Evolutionary conservation across 2,888 invertebrate species (phyloP).

Genomic region (Oxytorus armatus): DNA sequence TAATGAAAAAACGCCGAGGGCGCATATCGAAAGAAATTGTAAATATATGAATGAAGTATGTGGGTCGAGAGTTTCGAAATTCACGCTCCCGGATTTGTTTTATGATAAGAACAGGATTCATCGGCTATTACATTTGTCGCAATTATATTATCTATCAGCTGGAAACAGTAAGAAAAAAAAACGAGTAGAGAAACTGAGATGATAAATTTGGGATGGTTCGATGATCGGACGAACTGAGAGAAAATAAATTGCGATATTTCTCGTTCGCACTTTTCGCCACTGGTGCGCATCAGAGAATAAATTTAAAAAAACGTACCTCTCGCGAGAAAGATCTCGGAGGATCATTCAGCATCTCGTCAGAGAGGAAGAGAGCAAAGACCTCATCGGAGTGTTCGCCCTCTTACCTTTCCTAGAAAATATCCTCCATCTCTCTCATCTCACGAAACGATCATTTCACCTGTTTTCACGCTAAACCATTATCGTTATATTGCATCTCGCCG

Average conservation of each 20-base stretch:
- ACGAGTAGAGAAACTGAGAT: no score
- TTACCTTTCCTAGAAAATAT: slow-evolving; percentile 17
- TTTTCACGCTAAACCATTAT: slow-evolving; percentile 56
- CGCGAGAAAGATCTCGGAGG: neutral
- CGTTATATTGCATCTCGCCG: slow-evolving; percentile 9
- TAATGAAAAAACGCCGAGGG: no score
- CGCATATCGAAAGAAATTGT: no score
- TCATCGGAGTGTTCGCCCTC: slow-evolving; percentile 13
- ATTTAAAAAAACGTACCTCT: neutral
- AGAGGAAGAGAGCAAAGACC: slow-evolving; percentile 25
- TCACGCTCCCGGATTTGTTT: no score
- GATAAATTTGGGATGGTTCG: no score
- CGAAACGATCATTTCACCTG: slow-evolving; percentile 4
- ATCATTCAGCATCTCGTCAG: slow-evolving; percentile 24
- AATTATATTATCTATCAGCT: no score
- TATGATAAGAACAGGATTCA: no score
- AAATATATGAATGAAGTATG: no score
- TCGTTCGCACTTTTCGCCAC: slow-evolving; percentile 25
- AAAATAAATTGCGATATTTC: neutral
- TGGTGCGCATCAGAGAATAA: slow-evolving; percentile 18
- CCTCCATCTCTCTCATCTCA: neutral
- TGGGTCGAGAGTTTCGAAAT: no score
- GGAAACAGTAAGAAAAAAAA: no score
- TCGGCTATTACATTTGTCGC: no score
- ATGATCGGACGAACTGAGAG: no score